Evolutionary conservation across 2,888 invertebrate genomes (phyloP).

Genomic region (Perdita meconis): DNA sequence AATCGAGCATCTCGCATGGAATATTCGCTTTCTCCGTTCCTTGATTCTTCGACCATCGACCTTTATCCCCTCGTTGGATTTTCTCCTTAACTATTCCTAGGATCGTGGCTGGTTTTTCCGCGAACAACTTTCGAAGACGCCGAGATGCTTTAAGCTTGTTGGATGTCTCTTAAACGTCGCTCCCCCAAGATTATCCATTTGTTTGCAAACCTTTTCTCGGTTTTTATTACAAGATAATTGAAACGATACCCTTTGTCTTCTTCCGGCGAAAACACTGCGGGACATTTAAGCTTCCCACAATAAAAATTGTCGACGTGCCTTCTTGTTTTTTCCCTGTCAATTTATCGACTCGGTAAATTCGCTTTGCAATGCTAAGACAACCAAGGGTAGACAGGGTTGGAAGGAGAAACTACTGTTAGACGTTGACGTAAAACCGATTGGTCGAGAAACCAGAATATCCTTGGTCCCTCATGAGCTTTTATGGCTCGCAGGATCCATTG

Average conservation of each 20-base stretch:
- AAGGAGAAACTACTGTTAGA: no score
- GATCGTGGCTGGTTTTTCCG: no score
- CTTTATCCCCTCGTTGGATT: neutral
- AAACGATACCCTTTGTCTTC: neutral
- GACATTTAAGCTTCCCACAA: no score
- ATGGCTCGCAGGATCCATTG: neutral
- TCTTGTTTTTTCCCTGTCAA: no score
- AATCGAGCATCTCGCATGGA: neutral
- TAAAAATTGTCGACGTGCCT: no score
- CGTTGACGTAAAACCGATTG: neutral
- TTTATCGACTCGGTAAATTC: no score
- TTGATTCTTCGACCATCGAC: neutral
- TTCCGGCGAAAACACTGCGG: no score
- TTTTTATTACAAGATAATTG: conserved; percentile 7
- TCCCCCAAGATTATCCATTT: conserved; percentile 27
- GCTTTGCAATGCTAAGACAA: no score
- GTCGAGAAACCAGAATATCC: conserved; percentile 21
- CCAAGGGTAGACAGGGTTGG: no score
- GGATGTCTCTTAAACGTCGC: neutral
- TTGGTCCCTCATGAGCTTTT: neutral
- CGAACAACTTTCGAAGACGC: conserved; percentile 4
- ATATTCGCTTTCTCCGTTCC: neutral
- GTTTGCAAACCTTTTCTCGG: conserved; percentile 39
- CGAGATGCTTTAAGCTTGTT: neutral
- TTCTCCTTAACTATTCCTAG: neutral